Evolutionary conservation across 2,113 vertebrate genomes (phyloP).

Genomic region (Brienomyrus brachyistius): DNA sequence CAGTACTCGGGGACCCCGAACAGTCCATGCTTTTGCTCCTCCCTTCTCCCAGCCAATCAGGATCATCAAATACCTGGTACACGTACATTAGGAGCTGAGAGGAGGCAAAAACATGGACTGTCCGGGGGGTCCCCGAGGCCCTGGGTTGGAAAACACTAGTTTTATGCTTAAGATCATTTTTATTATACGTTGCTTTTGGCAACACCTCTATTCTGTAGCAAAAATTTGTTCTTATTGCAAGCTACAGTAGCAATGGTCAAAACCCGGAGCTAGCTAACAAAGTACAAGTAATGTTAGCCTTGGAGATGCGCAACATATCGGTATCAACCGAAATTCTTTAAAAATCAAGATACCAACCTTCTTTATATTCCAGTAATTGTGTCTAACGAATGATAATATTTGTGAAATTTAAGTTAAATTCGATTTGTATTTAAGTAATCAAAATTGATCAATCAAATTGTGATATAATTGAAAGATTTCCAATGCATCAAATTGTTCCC

Average conservation of each 20-base stretch:
- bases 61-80: no score
- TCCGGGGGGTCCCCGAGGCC: no score
- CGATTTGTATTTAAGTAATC: background rate
- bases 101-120: no score
- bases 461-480: background rate
- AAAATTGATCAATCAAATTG: background rate
- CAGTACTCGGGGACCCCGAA: no score
- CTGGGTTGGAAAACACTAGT: no score
- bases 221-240: background rate
- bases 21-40: no score
- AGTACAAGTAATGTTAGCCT: background rate
- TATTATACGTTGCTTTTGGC: background rate
- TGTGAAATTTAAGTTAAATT: background rate
- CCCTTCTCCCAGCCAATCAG: no score
- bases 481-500: background rate
- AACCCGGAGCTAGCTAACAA: background rate
- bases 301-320: background rate
- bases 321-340: background rate
- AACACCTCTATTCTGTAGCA: background rate
- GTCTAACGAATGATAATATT: background rate
- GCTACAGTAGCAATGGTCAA: background rate
- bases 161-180: background rate
- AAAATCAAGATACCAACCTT: background rate
- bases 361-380: background rate
- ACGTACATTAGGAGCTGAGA: no score